A percentile compares a stretch with the other conserved stretches of the same genome.
These are phyloP conservation scores for Illadopsis cleaveri DNA, from an alignment of 2,113 vertebrate species.

Conservation along the genomic window DNA sequence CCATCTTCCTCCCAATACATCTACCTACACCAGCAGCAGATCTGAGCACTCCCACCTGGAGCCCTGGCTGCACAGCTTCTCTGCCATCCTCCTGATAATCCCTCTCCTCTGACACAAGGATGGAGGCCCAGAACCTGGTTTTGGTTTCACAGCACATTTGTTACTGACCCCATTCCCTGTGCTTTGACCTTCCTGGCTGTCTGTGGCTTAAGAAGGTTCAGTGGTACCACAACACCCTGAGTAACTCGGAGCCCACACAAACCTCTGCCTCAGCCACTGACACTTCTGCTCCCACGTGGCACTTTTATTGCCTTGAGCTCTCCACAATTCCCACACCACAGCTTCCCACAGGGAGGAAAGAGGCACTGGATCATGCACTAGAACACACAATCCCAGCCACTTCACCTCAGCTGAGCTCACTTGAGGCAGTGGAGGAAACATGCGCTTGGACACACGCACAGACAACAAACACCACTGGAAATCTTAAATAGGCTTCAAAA, in stretches of 20 bases:
- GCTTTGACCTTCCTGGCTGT: not conserved
- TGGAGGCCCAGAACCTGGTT: not conserved
- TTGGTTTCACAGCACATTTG: not conserved
- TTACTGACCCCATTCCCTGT: fast-evolving
- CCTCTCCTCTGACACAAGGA: not conserved
- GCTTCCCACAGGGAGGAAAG: not conserved
- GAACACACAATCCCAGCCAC: not conserved
- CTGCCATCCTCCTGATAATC: fast-evolving
- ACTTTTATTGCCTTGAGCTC: not conserved
- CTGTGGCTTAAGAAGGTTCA: not conserved
- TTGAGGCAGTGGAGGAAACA: not conserved
- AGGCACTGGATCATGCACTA: not conserved
- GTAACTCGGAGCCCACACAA: fast-evolving
- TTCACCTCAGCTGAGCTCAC: not conserved
- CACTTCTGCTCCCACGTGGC: not conserved
- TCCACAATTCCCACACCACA: not conserved
- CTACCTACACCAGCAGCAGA: fast-evolving
- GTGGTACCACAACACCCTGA: not conserved
- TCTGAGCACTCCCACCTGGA: fast-evolving
- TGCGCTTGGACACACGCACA: not conserved
- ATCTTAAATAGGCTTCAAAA: not conserved
- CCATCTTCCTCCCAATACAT: not conserved
- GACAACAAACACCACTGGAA: not conserved
- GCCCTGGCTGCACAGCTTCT: not conserved
- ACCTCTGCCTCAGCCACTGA: not conserved